phyloP scores from a whole-genome alignment of 2,888 invertebrate genomes.

The Octodonta nipae region DNA sequence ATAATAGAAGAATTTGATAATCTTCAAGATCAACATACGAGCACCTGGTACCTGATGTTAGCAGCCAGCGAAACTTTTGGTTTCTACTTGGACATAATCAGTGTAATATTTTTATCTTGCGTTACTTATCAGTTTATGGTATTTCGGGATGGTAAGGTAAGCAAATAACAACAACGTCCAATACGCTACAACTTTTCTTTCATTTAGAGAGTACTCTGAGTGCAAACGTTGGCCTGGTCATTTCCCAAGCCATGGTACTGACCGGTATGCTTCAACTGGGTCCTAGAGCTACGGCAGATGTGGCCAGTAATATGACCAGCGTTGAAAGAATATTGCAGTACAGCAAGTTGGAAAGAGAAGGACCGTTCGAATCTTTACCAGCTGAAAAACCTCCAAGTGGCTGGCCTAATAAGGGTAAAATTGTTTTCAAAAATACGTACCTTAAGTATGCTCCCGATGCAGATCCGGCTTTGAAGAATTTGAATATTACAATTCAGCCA shows the following conservation, averaged over 20 bases:
- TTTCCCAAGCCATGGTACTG: constrained; percentile 58
- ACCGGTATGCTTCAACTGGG: constrained; percentile 73
- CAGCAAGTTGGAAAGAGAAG: constrained; percentile 58
- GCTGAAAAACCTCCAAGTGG: constrained; percentile 36
- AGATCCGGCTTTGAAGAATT: constrained; percentile 56
- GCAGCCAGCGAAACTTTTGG: constrained; percentile 51
- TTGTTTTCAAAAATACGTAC: constrained; percentile 46
- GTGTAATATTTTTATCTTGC: constrained; percentile 44
- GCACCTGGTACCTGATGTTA: constrained; percentile 47
- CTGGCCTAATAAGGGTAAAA: constrained; percentile 50
- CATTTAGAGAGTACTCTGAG: constrained; percentile 42
- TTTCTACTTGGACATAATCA: constrained; percentile 51
- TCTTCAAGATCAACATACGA: constrained; percentile 55
- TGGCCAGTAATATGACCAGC: constrained; percentile 57
- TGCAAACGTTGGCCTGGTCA: constrained; percentile 57
- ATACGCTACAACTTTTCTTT: constrained; percentile 1
- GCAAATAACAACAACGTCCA: background rate
- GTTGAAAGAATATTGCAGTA: constrained; percentile 73
- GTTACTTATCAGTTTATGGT: constrained; percentile 52
- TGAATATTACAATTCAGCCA: constrained; percentile 47
- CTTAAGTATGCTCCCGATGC: constrained; percentile 49
- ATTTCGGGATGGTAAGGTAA: constrained; percentile 37
- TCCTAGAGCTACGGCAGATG: constrained; percentile 64
- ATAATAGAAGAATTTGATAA: constrained; percentile 63
- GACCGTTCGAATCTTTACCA: constrained; percentile 41